These are phyloP conservation scores for Drosophila imparisetae DNA, from an alignment of 2,888 invertebrate species.

Conservation along the genomic window DNA sequence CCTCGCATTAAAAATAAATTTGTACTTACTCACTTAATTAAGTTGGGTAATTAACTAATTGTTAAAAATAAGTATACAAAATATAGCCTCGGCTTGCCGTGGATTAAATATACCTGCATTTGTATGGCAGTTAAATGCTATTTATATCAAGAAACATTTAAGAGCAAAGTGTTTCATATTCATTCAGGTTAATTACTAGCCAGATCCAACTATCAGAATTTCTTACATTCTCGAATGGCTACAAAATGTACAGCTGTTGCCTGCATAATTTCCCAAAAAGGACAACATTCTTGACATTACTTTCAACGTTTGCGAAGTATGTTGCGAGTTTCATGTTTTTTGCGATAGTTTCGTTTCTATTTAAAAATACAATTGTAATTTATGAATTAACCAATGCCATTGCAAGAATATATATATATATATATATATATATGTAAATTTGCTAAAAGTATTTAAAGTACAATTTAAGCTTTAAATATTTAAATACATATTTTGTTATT, in stretches of 20 bases:
- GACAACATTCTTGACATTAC: background rate
- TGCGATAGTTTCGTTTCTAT: background rate
- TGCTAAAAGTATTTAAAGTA: background rate
- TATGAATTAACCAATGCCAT: background rate
- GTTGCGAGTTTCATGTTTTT: background rate
- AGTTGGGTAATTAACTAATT: slow-evolving; percentile 47
- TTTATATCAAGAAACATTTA: background rate
- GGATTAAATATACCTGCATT: background rate
- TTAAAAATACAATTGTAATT: background rate
- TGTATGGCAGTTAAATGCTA: background rate
- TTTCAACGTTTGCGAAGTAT: background rate
- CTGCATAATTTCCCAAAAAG: background rate
- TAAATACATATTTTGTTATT: slow-evolving; percentile 23
- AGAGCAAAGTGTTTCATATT: background rate
- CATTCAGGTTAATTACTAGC: background rate
- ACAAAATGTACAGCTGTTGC: background rate
- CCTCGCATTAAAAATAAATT: background rate
- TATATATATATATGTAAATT: background rate
- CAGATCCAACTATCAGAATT: background rate
- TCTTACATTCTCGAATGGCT: background rate
- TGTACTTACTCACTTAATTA: slow-evolving; percentile 21
- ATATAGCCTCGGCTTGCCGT: background rate
- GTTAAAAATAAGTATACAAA: background rate
- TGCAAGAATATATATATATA: background rate
- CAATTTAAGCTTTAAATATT: background rate